These are phyloP conservation scores for Anthoscopus minutus DNA, from an alignment of 2,113 vertebrate genomes.

Conservation along the genomic window DNA sequence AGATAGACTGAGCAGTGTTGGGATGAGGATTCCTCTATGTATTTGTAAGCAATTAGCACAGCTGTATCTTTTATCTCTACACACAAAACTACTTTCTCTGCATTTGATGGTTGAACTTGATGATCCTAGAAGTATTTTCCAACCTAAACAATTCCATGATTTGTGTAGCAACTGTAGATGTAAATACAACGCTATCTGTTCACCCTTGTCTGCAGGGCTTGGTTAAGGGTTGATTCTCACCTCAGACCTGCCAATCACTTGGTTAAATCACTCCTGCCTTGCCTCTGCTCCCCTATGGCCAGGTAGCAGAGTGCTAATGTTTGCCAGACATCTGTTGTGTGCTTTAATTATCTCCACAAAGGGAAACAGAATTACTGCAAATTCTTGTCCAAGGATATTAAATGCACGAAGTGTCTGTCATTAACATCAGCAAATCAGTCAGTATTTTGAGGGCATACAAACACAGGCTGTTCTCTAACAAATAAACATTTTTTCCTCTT, in stretches of 20 bases:
- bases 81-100: not conserved
- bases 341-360: constrained; percentile 15
- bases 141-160: not conserved
- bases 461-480: not conserved
- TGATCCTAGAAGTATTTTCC: not conserved
- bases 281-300: not conserved
- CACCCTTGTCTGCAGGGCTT: not conserved
- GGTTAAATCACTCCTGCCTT: not conserved
- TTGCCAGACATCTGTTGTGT: not conserved
- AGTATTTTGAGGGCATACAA: not conserved
- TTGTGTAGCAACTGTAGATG: not conserved
- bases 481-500: not conserved
- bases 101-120: not conserved
- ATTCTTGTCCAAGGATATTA: not conserved
- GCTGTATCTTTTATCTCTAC: not conserved
- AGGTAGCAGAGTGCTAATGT: not conserved
- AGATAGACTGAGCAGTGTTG: not conserved
- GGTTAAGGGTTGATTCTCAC: not conserved
- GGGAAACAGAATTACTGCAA: constrained; percentile 16
- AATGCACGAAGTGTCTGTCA: not conserved
- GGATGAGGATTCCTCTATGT: not conserved
- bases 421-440: not conserved
- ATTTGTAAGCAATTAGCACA: not conserved
- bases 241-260: not conserved
- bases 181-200: not conserved